These are phyloP conservation scores for Halichondria panicea DNA, from an alignment of 37 sponge, comb jelly and placozoan species.

Conservation along the genomic window DNA sequence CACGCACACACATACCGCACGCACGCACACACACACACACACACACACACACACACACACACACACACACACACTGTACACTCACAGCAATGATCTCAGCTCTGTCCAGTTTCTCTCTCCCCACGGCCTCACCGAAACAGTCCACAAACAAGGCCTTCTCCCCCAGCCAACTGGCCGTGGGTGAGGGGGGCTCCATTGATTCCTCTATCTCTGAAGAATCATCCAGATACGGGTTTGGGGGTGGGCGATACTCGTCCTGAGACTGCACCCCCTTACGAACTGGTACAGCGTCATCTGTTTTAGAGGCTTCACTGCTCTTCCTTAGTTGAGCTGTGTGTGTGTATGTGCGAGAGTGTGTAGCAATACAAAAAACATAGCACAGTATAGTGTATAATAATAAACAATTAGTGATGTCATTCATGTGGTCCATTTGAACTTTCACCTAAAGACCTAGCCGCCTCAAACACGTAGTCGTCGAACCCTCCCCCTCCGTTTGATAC, in stretches of 20 bases:
- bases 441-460: too few relatives aligned
- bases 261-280: constrained; percentile 17
- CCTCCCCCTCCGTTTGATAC: too few relatives aligned
- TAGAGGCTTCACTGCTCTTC: not conserved
- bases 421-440: too few relatives aligned
- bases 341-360: not conserved
- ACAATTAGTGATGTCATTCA: too few relatives aligned
- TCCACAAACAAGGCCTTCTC: constrained; percentile 20
- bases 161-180: constrained; percentile 22
- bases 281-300: not conserved
- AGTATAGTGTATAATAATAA: too few relatives aligned
- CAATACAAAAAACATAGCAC: not conserved
- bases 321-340: not conserved
- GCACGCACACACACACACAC: too few relatives aligned
- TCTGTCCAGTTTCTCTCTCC: constrained; percentile 28
- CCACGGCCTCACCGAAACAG: constrained; percentile 24
- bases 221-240: constrained; percentile 21
- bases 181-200: not conserved
- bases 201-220: not conserved
- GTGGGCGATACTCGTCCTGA: constrained; percentile 22
- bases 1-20: constrained; percentile 21
- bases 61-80: not conserved
- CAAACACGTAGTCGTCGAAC: too few relatives aligned
- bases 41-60: not conserved
- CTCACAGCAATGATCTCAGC: constrained; percentile 60